Evolutionary conservation across 2,888 invertebrate genomes (phyloP), one percentile per base, ranked within the genome.

Genomic region (Limnephilus rhombicus): DNA sequence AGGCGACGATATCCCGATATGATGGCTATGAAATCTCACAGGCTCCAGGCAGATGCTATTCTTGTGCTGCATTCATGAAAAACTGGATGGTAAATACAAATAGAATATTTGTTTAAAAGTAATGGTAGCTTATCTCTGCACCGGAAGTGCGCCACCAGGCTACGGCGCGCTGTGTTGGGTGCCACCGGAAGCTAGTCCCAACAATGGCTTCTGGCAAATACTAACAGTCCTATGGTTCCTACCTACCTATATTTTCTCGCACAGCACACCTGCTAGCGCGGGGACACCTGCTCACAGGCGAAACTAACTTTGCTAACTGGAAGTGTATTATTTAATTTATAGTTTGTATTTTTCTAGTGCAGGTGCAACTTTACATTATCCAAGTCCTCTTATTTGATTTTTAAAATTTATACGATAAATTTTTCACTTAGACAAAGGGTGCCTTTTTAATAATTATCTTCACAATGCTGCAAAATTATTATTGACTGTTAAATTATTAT

Each of bases 281-380:
- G 68, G n/a, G 68, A 68, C 90, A 90, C 90, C 82, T 83, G 83
- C 49, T 83, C 83, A 83, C 90, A 90, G 45, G 53, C 34, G 83
- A 83, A 90, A 85, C 83, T 34, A 45, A 83, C 83, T 83, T 90
- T 83, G 31, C 34, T 83, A 68, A 68, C 68, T 68, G 68, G 68
- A 68, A 68, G 49, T 83, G 83, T 53, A 45, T 53, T 83, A 90
- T 90, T 90, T 90, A 90, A 90, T 90, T 90, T 90, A 90, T 83
- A 85, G 83, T 83, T 83, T 49, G 49, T 83, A 37, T 45, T 37
- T 1, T 37, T 37, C 18, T 68, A 24, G 5, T 68, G 68, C n/a
- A 68, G 68, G 68, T 68, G 68, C 24, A 68, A 18, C 68, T 68
- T 68, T 68, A 68, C 9, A 24, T 68, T 68, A 68, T 24, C 1